These are phyloP conservation scores for Pterophyllum scalare DNA, from an alignment of 2,113 vertebrate genomes.

Conservation along the genomic window DNA sequence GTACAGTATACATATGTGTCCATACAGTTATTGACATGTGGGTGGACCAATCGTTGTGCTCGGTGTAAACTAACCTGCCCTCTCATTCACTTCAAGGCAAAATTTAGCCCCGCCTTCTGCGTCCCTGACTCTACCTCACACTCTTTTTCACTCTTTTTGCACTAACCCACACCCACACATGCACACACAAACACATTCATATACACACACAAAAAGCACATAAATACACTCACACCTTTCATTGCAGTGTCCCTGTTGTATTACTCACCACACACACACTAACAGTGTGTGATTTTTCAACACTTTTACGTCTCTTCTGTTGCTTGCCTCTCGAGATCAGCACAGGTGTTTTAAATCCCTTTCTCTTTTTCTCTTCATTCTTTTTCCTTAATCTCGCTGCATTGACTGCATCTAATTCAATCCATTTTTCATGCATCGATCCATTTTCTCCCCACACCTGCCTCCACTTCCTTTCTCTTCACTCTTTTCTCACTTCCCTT, in stretches of 20 bases:
- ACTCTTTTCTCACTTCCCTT: conserved; percentile 44
- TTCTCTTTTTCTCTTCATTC: conserved; percentile 71
- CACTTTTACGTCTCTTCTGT: conserved; percentile 64
- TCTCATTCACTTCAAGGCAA: conserved; percentile 85
- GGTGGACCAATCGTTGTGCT: conserved; percentile 78
- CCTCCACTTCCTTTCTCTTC: conserved; percentile 40
- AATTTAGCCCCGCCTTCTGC: conserved; percentile 77
- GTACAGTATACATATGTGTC: conserved; percentile 72
- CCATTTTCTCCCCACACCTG: conserved; percentile 55
- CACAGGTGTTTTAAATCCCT: conserved; percentile 70
- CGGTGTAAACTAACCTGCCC: conserved; percentile 82
- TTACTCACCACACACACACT: conserved; percentile 65
- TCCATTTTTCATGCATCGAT: conserved; percentile 68
- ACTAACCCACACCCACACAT: conserved; percentile 70
- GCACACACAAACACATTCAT: neutral
- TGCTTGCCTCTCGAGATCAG: conserved; percentile 64
- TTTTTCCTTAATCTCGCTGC: conserved; percentile 68
- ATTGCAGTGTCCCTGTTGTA: conserved; percentile 78
- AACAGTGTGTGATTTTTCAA: conserved; percentile 73
- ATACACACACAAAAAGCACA: conserved; percentile 30
- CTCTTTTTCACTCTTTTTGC: conserved; percentile 74
- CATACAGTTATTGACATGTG: conserved; percentile 77
- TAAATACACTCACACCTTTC: conserved; percentile 64
- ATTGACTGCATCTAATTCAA: conserved; percentile 67
- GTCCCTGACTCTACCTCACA: conserved; percentile 82